Evolutionary conservation across 2,797 vertebrate species (phyloP).

Genomic region (Antrozous pallidus): DNA sequence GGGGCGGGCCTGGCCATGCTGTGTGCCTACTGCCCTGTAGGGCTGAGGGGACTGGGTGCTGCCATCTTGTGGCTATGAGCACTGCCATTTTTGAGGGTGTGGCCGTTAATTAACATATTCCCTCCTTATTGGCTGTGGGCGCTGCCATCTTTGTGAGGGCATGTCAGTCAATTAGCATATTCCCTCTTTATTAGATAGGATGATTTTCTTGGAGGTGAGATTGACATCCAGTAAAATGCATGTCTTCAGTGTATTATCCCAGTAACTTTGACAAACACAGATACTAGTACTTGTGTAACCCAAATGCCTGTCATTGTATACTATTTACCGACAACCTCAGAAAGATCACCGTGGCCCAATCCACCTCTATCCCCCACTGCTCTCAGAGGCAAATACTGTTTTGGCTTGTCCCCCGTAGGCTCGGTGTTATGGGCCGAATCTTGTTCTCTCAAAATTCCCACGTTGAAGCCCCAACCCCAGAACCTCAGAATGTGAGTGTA

Average conservation of each 20-base stretch:
- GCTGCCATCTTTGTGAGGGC: too few relatives aligned
- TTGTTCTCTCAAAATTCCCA: background rate
- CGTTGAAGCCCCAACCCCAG: background rate
- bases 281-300: background rate
- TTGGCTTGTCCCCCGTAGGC: background rate
- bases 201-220: background rate
- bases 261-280: background rate
- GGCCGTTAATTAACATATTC: too few relatives aligned
- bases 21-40: too few relatives aligned
- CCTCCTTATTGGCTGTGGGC: too few relatives aligned
- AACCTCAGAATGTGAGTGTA: background rate
- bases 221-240: background rate
- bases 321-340: background rate
- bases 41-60: too few relatives aligned
- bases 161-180: too few relatives aligned
- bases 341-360: background rate
- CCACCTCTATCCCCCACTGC: too few relatives aligned
- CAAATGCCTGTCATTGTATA: fast-evolving
- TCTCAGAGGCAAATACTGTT: background rate
- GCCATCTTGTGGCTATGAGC: too few relatives aligned
- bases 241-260: background rate
- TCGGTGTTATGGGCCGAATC: background rate
- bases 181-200: too few relatives aligned
- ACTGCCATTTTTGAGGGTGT: too few relatives aligned
- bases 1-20: too few relatives aligned